Conservation (phyloP, 2,888 invertebrate species). For the Macropis europaea region DNA sequence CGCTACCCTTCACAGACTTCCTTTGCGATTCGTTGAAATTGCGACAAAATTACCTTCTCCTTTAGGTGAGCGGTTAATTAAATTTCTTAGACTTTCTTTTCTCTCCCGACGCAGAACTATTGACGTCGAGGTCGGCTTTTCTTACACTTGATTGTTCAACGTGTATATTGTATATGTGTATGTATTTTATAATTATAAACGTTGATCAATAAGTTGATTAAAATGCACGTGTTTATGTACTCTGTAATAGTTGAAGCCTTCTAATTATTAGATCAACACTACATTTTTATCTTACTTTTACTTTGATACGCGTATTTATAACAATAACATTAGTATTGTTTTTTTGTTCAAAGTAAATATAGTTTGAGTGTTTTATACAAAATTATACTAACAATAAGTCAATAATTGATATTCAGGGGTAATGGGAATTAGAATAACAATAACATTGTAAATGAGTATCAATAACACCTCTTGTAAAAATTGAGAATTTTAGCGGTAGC, state of each 20-base stretch:
- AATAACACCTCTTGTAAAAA: no score
- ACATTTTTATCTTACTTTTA: not conserved
- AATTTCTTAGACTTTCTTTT: conserved; percentile 49
- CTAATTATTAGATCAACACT: not conserved
- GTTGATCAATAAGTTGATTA: not conserved
- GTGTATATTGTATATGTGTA: not conserved
- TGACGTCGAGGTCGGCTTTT: conserved; percentile 36
- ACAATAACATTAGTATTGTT: no score
- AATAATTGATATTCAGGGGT: no score
- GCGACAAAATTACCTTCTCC: conserved; percentile 51
- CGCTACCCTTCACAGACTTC: conserved; percentile 22
- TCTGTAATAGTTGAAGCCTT: no score
- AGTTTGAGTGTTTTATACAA: no score
- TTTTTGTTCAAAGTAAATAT: no score
- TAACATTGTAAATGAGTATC: no score
- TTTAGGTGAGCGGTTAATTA: conserved; percentile 49
- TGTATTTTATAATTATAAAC: not conserved
- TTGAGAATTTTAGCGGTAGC: no score
- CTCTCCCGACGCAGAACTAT: conserved; percentile 27
- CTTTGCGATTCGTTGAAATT: conserved; percentile 42
- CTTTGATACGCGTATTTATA: no score
- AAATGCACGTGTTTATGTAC: not conserved
- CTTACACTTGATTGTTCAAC: conserved; percentile 20
- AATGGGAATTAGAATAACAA: no score
- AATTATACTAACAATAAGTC: no score